Evolutionary conservation across 2,113 vertebrate genomes (phyloP).

Genomic region (Climacteris rufus): DNA sequence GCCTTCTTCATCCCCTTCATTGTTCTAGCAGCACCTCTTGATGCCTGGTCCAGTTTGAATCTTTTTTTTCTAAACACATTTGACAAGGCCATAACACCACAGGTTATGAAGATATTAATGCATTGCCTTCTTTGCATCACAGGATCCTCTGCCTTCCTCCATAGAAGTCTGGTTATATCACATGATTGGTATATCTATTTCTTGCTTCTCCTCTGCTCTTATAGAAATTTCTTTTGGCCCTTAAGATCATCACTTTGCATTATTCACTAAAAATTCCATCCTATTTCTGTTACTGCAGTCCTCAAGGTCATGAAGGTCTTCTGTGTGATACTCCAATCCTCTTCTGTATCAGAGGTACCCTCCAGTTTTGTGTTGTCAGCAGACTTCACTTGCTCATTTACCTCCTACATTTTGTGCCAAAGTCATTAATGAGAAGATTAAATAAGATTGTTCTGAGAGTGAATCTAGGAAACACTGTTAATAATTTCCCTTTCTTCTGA

Average conservation of each 20-base stretch:
- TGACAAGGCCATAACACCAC: neutral
- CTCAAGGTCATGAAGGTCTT: neutral
- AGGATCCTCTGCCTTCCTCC: neutral
- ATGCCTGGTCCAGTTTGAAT: neutral
- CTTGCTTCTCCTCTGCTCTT: neutral
- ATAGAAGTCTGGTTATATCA: neutral
- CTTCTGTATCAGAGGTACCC: neutral
- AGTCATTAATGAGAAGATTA: conserved; percentile 14
- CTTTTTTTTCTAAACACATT: neutral
- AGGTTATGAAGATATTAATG: neutral
- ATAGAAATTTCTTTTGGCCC: neutral
- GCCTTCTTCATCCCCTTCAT: neutral
- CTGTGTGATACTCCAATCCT: neutral
- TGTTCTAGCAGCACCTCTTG: neutral
- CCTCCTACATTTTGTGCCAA: neutral
- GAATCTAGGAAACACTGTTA: neutral
- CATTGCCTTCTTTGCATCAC: neutral
- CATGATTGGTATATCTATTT: neutral
- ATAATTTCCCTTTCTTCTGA: neutral
- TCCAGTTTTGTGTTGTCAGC: neutral
- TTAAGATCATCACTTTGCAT: neutral
- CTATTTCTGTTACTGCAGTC: neutral
- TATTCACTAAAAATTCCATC: neutral
- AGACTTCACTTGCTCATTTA: neutral
- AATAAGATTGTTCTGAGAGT: neutral